A percentile compares a stretch with the other conserved stretches of the same genome.
These are phyloP conservation scores for Pasiphila rectangulata DNA, from an alignment of 2,888 invertebrate species.

Conservation along the genomic window DNA sequence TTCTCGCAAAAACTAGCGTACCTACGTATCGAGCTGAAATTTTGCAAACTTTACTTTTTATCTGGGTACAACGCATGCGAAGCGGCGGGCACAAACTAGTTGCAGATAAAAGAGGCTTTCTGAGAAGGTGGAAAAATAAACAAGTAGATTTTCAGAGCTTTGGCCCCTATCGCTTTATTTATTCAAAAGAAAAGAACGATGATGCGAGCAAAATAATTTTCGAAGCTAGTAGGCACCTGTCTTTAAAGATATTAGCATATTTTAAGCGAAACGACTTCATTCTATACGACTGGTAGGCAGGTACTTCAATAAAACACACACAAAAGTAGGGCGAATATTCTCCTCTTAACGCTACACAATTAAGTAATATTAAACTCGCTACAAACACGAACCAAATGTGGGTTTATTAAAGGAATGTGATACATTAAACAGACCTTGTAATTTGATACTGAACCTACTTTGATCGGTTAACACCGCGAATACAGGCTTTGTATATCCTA, in stretches of 20 bases:
- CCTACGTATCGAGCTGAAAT: no score
- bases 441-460: slow-evolving; percentile 30
- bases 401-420: slow-evolving; percentile 32
- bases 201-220: slow-evolving; percentile 3
- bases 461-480: slow-evolving; percentile 28
- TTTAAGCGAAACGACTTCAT: slow-evolving; percentile 7
- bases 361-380: slow-evolving; percentile 35
- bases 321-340: slow-evolving; percentile 23
- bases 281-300: slow-evolving; percentile 3
- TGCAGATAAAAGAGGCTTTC: slow-evolving; percentile 21
- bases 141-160: slow-evolving; percentile 16
- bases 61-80: no score
- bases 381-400: slow-evolving; percentile 30
- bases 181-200: slow-evolving; percentile 4
- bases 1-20: no score
- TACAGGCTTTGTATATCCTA: slow-evolving; percentile 6
- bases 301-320: slow-evolving; percentile 13
- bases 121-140: slow-evolving; percentile 20
- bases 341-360: slow-evolving; percentile 28
- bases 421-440: slow-evolving; percentile 33
- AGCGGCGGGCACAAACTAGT: no score
- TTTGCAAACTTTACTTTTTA: no score
- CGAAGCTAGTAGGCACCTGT: neutral
- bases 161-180: slow-evolving; percentile 5
- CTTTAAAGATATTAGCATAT: slow-evolving; percentile 8